Conservation (phyloP, 2,113 vertebrate species). For the Leucopsar rothschildi region DNA sequence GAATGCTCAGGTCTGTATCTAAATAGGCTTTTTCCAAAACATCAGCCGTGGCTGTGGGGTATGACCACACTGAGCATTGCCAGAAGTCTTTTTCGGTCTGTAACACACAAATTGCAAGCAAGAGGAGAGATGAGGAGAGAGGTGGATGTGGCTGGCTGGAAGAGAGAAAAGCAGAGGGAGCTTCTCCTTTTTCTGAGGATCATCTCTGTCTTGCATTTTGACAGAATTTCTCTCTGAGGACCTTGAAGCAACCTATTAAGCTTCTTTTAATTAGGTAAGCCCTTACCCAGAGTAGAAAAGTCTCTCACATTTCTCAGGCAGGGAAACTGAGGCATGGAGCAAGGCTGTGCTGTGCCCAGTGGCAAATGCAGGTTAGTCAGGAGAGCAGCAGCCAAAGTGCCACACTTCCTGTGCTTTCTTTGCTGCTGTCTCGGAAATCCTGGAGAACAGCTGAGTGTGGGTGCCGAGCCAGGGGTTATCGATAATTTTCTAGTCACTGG, state of each 20-base stretch:
- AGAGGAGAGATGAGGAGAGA: background rate
- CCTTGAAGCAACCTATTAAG: background rate
- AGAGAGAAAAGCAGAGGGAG: background rate
- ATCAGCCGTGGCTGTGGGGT: fast-evolving
- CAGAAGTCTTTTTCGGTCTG: background rate
- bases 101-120: background rate
- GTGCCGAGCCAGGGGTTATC: background rate
- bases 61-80: background rate
- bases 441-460: fast-evolving
- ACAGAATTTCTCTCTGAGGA: background rate
- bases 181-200: background rate
- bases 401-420: fast-evolving
- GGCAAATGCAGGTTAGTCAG: fast-evolving
- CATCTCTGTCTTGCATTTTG: background rate
- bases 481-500: background rate
- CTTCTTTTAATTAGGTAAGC: background rate
- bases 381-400: background rate
- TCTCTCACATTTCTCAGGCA: background rate
- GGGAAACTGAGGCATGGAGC: background rate
- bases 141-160: background rate
- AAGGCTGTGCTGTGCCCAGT: fast-evolving
- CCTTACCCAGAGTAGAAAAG: background rate
- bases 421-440: fast-evolving
- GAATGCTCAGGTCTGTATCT: background rate
- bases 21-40: background rate